A percentile compares a stretch with the other conserved stretches of the same genome.
Conservation (phyloP, 2,888 invertebrate species). For the Dynastes tityus region DNA sequence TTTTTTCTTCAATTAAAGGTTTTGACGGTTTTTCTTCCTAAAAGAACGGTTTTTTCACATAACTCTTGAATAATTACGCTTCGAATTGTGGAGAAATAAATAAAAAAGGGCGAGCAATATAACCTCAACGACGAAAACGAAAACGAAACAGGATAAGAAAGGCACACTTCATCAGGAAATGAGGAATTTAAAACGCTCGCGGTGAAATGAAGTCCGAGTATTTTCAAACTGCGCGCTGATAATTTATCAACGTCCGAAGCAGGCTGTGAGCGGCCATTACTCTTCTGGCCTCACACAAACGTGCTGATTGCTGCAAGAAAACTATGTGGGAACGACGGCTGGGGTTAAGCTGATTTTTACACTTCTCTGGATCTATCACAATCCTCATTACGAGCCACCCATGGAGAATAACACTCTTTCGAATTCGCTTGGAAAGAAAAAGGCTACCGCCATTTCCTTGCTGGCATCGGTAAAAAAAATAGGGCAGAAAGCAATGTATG, state of each 20-base stretch:
- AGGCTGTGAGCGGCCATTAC: slow-evolving; percentile 65
- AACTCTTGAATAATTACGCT: neutral
- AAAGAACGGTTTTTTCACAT: neutral
- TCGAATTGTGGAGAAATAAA: neutral
- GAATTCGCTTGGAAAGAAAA: slow-evolving; percentile 18
- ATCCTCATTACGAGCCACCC: slow-evolving; percentile 51
- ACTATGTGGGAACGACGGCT: slow-evolving; percentile 63
- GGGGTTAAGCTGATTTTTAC: slow-evolving; percentile 52
- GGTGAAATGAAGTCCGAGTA: slow-evolving; percentile 67
- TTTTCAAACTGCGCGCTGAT: slow-evolving; percentile 64
- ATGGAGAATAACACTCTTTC: slow-evolving; percentile 49
- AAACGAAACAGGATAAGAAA: slow-evolving; percentile 47
- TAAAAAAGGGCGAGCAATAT: neutral
- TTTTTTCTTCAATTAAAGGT: no score
- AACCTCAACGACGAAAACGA: neutral
- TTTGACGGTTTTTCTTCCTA: neutral
- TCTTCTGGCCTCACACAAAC: slow-evolving; percentile 66
- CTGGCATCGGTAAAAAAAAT: neutral
- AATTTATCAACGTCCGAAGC: slow-evolving; percentile 66
- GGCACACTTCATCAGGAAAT: slow-evolving; percentile 62
- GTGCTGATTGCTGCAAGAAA: slow-evolving; percentile 66
- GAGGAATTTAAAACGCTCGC: slow-evolving; percentile 64
- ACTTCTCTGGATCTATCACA: slow-evolving; percentile 51
- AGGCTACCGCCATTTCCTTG: slow-evolving; percentile 18
- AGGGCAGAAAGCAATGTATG: neutral